Evolutionary conservation across 2,888 invertebrate genomes (phyloP), one percentile per base, ranked within the genome.

Genomic region (Siphonodentalium dalli): DNA sequence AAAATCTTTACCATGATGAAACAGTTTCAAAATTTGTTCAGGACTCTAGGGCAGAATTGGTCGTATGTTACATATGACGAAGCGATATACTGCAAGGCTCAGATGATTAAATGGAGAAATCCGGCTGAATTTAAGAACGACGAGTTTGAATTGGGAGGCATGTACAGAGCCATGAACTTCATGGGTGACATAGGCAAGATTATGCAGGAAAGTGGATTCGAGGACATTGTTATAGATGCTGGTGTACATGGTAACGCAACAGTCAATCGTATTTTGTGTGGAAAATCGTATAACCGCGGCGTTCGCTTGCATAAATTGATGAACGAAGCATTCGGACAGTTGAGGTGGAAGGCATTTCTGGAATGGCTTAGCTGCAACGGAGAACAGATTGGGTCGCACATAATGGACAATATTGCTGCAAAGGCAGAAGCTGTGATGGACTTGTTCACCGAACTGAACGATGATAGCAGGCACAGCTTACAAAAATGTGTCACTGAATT

Each of bases 41-140:
- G 38, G 21, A 13, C 54, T 2, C 27, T 49, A 26, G 44, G 44
- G 7, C 43, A 54, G 31, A 38, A 43, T 13, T 54, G 43, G 54
- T 49, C 48, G 2, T 35, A 41, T 21, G 39, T 49, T 18, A 54
- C 54, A 21, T 54, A 49, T 37, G 42, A 54, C 23, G 54, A 54
- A 31, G 49, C 49, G 15, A 54, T 54, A 29, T 54, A 54, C 39
- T 49, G 54, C 35, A 54, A 54, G 39, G 54, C 44, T 24, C 54
- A 49, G 23, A 43, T 50, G 33, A 54, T 54, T 13, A 50, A 54
- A 29, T 49, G 54, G 48, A 48, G 42, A 43, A 42, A 42, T 35
- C 18, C 38, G 20, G 34, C 26, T 18, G 34, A 49, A 24, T 54
- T 54, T 39, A 27, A 24, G 26, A 33, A 31, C 31, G 49, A 54